These are phyloP conservation scores for Drosophila rufa DNA, from an alignment of 1,140 invertebrate genomes.

Conservation along the genomic window DNA sequence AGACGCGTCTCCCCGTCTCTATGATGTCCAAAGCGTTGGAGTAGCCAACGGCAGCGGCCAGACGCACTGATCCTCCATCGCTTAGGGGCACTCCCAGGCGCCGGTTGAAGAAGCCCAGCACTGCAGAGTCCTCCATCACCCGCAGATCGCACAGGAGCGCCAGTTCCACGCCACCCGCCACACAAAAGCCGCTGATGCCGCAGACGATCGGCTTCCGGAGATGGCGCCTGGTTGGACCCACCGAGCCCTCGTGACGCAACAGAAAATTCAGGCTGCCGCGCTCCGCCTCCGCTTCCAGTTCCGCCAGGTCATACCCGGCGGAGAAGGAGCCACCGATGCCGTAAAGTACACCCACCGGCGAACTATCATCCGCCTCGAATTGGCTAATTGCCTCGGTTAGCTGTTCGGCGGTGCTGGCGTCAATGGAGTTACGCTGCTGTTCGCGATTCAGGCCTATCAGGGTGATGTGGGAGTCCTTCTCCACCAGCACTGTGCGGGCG, in stretches of 20 bases:
- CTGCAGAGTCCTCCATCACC: constrained; percentile 93
- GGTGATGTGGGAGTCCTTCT: constrained; percentile 87
- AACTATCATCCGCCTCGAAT: constrained; percentile 91
- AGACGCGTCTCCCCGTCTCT: constrained; percentile 92
- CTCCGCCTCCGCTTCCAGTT: constrained; percentile 85
- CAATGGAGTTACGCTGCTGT: constrained; percentile 92
- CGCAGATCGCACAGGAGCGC: constrained; percentile 96
- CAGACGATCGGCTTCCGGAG: constrained; percentile 94
- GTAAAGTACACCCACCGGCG: constrained; percentile 91
- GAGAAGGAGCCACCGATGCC: constrained; percentile 96
- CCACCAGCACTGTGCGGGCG: constrained; percentile 58
- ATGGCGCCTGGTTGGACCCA: constrained; percentile 87
- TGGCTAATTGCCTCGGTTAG: constrained; percentile 90
- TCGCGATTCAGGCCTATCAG: constrained; percentile 95
- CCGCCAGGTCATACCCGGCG: constrained; percentile 93
- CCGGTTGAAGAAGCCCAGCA: constrained; percentile 93
- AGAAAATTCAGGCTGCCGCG: constrained; percentile 72
- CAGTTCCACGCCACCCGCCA: constrained; percentile 95
- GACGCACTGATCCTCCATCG: constrained; percentile 91
- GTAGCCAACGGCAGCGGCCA: constrained; percentile 92
- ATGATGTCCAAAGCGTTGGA: constrained; percentile 94
- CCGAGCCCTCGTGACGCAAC: constrained; percentile 72
- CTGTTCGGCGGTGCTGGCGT: constrained; percentile 88
- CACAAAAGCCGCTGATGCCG: constrained; percentile 93
- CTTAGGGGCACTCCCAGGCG: constrained; percentile 94